phyloP scores from a whole-genome alignment of 2,113 vertebrate species.

The Chaenogobius annularis region DNA sequence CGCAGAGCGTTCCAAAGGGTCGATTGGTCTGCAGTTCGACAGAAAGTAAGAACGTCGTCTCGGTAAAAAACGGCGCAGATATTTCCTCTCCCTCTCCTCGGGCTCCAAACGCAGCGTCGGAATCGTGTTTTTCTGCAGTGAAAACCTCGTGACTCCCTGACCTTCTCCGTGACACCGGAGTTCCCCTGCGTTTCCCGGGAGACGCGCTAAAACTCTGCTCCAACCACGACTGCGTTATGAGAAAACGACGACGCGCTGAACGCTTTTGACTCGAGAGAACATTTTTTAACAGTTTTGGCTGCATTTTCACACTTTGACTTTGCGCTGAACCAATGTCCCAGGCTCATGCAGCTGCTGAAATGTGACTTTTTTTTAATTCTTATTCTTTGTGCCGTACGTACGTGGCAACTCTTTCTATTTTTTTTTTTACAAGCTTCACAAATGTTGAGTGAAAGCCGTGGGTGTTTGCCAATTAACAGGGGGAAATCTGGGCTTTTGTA shows the following conservation, averaged over 20 bases:
- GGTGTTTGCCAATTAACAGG: too few species aligned
- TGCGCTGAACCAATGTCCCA: too few species aligned
- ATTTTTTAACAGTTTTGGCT: neutral
- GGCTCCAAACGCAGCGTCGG: neutral
- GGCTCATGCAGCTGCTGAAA: too few species aligned
- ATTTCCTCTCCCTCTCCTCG: neutral
- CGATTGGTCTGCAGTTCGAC: too few species aligned
- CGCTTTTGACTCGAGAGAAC: slow-evolving; percentile 8
- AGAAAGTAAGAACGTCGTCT: neutral
- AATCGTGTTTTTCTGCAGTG: neutral
- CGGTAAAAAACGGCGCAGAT: neutral
- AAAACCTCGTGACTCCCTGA: slow-evolving; percentile 13
- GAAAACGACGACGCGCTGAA: neutral
- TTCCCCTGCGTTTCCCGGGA: slow-evolving; percentile 1
- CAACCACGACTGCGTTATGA: neutral
- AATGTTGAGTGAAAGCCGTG: too few species aligned
- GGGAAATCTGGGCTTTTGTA: too few species aligned
- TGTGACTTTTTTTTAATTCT: too few species aligned
- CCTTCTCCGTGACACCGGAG: neutral
- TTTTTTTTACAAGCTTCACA: too few species aligned
- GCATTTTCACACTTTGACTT: too few species aligned
- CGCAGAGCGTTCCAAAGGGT: too few species aligned
- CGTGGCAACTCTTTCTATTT: too few species aligned
- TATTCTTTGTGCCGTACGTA: too few species aligned
- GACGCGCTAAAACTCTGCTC: neutral